Percentiles rank a stretch among this genome's conserved stretches.
Conservation (phyloP, 2,797 vertebrate species). For the Erpetoichthys calabaricus region DNA sequence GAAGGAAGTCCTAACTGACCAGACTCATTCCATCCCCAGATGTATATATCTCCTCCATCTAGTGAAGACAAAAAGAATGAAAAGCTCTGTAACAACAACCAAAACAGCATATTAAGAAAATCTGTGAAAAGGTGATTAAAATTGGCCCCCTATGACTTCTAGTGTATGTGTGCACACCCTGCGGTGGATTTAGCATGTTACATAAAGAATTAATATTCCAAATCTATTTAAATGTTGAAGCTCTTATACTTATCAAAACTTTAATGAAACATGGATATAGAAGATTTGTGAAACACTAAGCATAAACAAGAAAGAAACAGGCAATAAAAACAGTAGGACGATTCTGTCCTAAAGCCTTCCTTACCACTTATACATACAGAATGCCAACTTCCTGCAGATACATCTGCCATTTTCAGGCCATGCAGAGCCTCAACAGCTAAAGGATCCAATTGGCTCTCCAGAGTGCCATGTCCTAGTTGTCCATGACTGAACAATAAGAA, state of each 20-base stretch:
- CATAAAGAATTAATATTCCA: not conserved
- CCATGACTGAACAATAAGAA: slow-evolving; percentile 58
- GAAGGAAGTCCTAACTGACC: slow-evolving; percentile 82
- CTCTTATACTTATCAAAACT: too few species aligned
- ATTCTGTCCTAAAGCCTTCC: slow-evolving; percentile 11
- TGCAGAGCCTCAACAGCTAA: slow-evolving; percentile 65
- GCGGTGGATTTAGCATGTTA: not conserved
- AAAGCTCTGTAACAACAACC: not conserved
- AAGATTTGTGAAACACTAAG: too few species aligned
- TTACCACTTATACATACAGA: slow-evolving; percentile 67
- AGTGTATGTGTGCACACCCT: not conserved
- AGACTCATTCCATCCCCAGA: slow-evolving; percentile 92
- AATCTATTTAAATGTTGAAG: too few species aligned
- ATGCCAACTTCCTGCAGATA: slow-evolving; percentile 81
- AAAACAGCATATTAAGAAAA: not conserved
- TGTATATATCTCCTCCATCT: slow-evolving; percentile 76
- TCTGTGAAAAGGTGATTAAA: not conserved
- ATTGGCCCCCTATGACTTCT: not conserved
- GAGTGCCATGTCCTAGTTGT: slow-evolving; percentile 71
- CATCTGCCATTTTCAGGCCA: slow-evolving; percentile 52
- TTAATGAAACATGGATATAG: too few species aligned
- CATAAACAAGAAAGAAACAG: too few species aligned
- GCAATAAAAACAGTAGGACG: too few species aligned
- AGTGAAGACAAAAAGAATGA: slow-evolving; percentile 2
- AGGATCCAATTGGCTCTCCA: slow-evolving; percentile 58